Conservation (phyloP, 2,113 vertebrate species). For the Thymallus thymallus region DNA sequence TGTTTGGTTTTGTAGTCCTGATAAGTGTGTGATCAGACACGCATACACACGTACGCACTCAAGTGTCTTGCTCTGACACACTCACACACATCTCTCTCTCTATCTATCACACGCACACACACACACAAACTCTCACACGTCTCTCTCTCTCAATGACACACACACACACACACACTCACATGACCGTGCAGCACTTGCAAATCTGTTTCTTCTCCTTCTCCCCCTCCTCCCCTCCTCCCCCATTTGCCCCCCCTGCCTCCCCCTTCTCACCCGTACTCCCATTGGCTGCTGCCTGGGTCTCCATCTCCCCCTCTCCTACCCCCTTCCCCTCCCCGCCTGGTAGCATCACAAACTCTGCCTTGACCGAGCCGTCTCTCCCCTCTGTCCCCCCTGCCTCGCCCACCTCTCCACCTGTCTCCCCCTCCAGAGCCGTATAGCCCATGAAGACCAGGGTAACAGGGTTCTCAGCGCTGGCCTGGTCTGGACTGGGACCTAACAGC, state of each 20-base stretch:
- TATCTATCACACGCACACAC: slow-evolving; percentile 1
- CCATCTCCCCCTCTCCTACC: slow-evolving; percentile 46
- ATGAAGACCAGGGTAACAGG: slow-evolving; percentile 97
- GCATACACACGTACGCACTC: slow-evolving; percentile 36
- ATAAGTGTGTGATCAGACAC: slow-evolving; percentile 45
- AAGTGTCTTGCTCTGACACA: not conserved
- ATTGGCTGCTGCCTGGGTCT: slow-evolving; percentile 78
- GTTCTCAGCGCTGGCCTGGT: slow-evolving; percentile 83
- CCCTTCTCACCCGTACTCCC: slow-evolving; percentile 79
- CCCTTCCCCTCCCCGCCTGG: slow-evolving; percentile 83
- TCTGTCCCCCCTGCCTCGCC: slow-evolving; percentile 86
- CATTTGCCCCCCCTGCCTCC: slow-evolving; percentile 79
- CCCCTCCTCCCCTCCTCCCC: slow-evolving; percentile 70
- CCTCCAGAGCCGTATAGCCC: slow-evolving; percentile 96
- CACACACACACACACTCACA: slow-evolving; percentile 74
- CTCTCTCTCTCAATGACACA: not conserved
- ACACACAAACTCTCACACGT: not conserved
- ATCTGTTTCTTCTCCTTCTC: slow-evolving; percentile 82
- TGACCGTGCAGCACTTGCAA: slow-evolving; percentile 92
- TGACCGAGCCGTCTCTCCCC: slow-evolving; percentile 80
- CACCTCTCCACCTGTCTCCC: slow-evolving; percentile 85
- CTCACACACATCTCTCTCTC: not conserved
- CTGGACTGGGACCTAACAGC: slow-evolving; percentile 72
- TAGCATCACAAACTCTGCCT: slow-evolving; percentile 92
- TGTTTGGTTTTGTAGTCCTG: slow-evolving; percentile 46